A percentile compares a stretch with the other conserved stretches of the same genome.
Evolutionary conservation across 2,888 invertebrate genomes (phyloP).

Genomic region (Apamea crenata): DNA sequence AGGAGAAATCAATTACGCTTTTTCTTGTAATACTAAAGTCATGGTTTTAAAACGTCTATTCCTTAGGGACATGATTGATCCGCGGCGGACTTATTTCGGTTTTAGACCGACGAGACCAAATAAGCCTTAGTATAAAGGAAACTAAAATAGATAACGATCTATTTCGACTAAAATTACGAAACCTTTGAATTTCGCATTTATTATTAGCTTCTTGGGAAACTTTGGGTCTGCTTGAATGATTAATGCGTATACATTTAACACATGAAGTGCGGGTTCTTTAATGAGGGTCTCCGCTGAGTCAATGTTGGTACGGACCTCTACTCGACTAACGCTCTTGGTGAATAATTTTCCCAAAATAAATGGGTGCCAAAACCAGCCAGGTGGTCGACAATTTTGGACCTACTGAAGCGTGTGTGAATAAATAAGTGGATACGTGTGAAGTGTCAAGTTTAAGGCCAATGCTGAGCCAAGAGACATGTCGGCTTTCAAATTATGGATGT

Average conservation of each 20-base stretch:
- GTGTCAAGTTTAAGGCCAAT: neutral
- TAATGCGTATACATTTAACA: conserved; percentile 39
- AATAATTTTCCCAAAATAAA: conserved; percentile 43
- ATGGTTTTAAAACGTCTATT: conserved; percentile 8
- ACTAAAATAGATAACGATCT: conserved; percentile 1
- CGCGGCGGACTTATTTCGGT: neutral
- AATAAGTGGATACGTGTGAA: neutral
- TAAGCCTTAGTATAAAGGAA: neutral
- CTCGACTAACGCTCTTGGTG: conserved; percentile 21
- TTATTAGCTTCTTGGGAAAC: conserved; percentile 20
- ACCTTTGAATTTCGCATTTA: conserved; percentile 17
- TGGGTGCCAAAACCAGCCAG: conserved; percentile 24
- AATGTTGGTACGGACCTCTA: conserved; percentile 13
- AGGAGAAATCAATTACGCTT: conserved; percentile 14
- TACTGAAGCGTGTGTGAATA: conserved; percentile 24
- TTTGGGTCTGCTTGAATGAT: conserved; percentile 43
- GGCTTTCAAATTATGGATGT: conserved; percentile 2
- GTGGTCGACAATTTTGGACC: conserved; percentile 21
- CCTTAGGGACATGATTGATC: conserved; percentile 21
- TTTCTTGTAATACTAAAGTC: conserved; percentile 13
- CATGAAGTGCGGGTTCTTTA: conserved; percentile 32
- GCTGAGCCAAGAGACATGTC: neutral
- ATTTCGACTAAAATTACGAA: neutral
- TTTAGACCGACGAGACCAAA: neutral
- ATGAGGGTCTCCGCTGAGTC: conserved; percentile 40